Conservation (phyloP, 2,888 invertebrate species). For the Melieria crassipennis region DNA sequence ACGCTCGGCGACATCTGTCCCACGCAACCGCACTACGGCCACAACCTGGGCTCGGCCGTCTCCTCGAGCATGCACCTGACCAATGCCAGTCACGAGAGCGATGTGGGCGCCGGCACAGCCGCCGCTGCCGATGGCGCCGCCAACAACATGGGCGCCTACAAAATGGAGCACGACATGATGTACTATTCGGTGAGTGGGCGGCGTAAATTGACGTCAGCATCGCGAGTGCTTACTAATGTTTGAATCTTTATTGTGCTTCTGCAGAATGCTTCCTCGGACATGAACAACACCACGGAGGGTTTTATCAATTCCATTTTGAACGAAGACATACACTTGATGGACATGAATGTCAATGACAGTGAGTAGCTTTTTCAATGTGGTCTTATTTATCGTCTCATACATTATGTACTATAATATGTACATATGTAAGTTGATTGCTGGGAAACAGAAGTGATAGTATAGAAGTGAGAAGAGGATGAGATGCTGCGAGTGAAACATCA, state of each 20-base stretch:
- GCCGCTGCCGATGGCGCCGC: conserved; percentile 72
- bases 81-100: conserved; percentile 77
- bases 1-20: conserved; percentile 66
- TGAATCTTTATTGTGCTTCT: conserved; percentile 36
- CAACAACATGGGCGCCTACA: conserved; percentile 68
- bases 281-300: conserved; percentile 82
- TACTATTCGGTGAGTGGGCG: conserved; percentile 78
- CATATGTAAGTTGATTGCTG: background rate
- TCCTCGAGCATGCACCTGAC: conserved; percentile 82
- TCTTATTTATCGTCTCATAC: too few species aligned
- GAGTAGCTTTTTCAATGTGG: conserved; percentile 57
- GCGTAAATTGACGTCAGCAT: background rate
- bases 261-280: conserved; percentile 73
- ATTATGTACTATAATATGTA: background rate
- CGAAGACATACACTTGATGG: conserved; percentile 90
- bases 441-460: background rate
- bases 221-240: background rate
- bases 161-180: conserved; percentile 80
- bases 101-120: conserved; percentile 66
- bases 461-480: background rate
- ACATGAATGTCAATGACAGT: conserved; percentile 92
- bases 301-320: conserved; percentile 88
- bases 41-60: conserved; percentile 78
- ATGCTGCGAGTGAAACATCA: too few species aligned
- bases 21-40: conserved; percentile 66